These are phyloP conservation scores for Euura saliciscinereae DNA, from an alignment of 1,140 invertebrate genomes.

Conservation along the genomic window DNA sequence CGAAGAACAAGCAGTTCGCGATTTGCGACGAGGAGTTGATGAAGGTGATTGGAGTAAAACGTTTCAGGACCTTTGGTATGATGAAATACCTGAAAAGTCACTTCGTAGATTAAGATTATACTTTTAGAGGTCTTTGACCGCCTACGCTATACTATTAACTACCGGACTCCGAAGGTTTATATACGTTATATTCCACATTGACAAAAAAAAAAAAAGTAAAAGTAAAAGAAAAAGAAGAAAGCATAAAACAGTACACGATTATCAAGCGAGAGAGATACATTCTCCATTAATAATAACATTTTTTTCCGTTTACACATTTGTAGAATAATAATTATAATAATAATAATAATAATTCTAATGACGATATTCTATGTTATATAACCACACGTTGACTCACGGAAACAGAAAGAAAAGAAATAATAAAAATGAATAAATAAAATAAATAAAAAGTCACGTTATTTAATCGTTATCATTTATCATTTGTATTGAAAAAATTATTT, in stretches of 20 bases:
- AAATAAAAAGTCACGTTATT: too few species aligned
- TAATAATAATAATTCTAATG: too few species aligned
- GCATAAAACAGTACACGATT: too few species aligned
- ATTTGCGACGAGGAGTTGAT: slow-evolving; percentile 90
- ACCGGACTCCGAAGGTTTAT: neutral
- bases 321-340: too few species aligned
- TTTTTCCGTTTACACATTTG: too few species aligned
- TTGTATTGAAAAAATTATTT: too few species aligned
- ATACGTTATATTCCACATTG: slow-evolving; percentile 38
- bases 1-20: slow-evolving; percentile 92
- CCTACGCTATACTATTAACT: neutral
- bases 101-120: slow-evolving; percentile 72
- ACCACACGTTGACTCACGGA: too few species aligned
- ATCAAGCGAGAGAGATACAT: too few species aligned
- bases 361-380: too few species aligned
- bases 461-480: too few species aligned
- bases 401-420: neutral
- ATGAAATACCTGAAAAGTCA: slow-evolving; percentile 94
- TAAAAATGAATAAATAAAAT: neutral
- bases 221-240: slow-evolving; percentile 30
- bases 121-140: slow-evolving; percentile 21
- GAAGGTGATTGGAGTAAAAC: slow-evolving; percentile 88
- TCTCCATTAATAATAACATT: too few species aligned
- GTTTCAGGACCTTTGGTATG: slow-evolving; percentile 93
- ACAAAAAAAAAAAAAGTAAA: slow-evolving; percentile 13